phyloP scores from a whole-genome alignment of 2,113 vertebrate genomes.

The Oceanodroma tethys region DNA sequence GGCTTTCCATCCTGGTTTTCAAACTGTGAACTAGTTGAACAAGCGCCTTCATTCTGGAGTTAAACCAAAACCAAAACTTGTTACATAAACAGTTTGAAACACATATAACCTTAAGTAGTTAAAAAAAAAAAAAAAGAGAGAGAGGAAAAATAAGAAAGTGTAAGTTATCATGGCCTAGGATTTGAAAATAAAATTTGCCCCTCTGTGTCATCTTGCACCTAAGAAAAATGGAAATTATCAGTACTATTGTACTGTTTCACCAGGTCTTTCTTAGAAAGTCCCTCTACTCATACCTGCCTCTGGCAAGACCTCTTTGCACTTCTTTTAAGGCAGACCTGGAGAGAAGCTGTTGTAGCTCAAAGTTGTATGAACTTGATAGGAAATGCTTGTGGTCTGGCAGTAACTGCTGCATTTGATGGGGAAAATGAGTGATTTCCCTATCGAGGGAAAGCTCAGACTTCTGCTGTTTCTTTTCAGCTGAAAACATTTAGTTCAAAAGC shows the following conservation, averaged over 20 bases:
- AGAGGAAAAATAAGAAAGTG: not conserved
- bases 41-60: slow-evolving; percentile 83
- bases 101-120: not conserved
- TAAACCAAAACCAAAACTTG: slow-evolving; percentile 36
- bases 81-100: not conserved
- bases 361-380: not conserved
- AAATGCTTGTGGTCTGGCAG: not conserved
- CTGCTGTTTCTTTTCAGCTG: not conserved
- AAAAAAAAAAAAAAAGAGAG: not conserved
- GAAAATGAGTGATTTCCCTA: not conserved
- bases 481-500: not conserved
- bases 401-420: not conserved
- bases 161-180: not conserved
- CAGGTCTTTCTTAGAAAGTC: not conserved
- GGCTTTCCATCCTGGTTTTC: slow-evolving; percentile 80
- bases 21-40: slow-evolving; percentile 84
- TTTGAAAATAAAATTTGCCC: not conserved
- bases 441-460: not conserved
- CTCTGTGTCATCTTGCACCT: not conserved
- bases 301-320: not conserved
- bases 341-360: not conserved
- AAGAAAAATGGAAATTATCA: not conserved
- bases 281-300: not conserved
- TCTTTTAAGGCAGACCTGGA: not conserved
- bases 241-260: not conserved